Evolutionary conservation across 2,797 vertebrate genomes (phyloP).

Genomic region (Smutsia gigantea): DNA sequence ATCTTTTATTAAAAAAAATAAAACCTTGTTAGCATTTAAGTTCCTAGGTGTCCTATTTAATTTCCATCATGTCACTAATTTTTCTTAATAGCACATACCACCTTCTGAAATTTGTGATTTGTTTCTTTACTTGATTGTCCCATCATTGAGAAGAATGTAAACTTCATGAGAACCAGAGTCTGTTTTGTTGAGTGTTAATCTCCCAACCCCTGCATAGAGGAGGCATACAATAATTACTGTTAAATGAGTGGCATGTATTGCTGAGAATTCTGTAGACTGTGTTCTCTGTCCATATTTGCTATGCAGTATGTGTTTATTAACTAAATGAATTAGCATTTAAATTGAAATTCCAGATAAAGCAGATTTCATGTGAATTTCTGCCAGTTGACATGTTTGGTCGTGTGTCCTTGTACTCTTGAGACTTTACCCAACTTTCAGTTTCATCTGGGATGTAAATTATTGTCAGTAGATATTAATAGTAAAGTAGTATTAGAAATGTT

Average conservation of each 20-base stretch:
- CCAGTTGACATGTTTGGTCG: slow-evolving; percentile 1
- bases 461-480: slow-evolving; percentile 54
- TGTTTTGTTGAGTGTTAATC: background rate
- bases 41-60: background rate
- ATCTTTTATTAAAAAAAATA: background rate
- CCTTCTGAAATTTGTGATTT: background rate
- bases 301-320: slow-evolving; percentile 12
- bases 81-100: background rate
- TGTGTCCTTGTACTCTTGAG: slow-evolving; percentile 32
- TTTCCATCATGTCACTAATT: background rate
- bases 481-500: slow-evolving; percentile 45
- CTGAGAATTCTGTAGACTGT: slow-evolving; percentile 13
- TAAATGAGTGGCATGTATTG: background rate
- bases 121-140: slow-evolving; percentile 2
- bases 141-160: background rate
- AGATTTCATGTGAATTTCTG: slow-evolving; percentile 45
- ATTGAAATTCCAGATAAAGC: background rate
- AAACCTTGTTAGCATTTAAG: background rate
- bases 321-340: slow-evolving; percentile 53
- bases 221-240: background rate
- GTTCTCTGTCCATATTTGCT: background rate
- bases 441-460: slow-evolving; percentile 35
- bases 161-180: background rate
- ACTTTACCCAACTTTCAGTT: slow-evolving; percentile 23
- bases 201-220: background rate